Evolutionary conservation across 2,797 vertebrate species (phyloP).

Genomic region (Amniataba percoides): DNA sequence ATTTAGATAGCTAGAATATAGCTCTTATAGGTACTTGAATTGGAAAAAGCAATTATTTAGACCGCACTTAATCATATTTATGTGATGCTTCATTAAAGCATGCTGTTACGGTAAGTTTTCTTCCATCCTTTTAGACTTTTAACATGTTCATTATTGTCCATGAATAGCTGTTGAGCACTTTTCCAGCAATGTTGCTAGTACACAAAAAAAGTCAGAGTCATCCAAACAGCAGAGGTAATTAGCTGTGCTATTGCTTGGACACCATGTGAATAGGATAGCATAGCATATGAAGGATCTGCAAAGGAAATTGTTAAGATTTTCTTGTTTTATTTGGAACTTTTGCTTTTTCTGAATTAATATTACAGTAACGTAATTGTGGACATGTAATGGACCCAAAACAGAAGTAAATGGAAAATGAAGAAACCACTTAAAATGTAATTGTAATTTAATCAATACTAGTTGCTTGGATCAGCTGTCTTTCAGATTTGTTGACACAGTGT

Average conservation of each 20-base stretch:
- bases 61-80: no score
- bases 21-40: no score
- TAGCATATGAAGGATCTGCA: not conserved
- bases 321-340: not conserved
- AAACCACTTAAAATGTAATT: conserved; percentile 8
- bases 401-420: not conserved
- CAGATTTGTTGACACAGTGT: conserved; percentile 16
- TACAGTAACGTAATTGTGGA: not conserved
- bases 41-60: no score
- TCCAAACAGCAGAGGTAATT: not conserved
- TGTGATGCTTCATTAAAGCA: no score
- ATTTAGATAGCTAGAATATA: no score
- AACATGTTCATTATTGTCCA: no score
- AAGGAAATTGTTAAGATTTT: not conserved
- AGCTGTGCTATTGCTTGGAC: not conserved
- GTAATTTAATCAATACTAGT: not conserved
- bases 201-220: no score
- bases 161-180: no score
- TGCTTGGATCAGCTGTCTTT: not conserved
- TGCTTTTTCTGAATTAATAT: not conserved
- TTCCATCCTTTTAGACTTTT: no score
- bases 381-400: not conserved
- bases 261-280: not conserved
- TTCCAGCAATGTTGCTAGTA: no score
- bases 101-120: no score